Conservation (phyloP, 2,113 vertebrate species). For the Chionis minor region DNA sequence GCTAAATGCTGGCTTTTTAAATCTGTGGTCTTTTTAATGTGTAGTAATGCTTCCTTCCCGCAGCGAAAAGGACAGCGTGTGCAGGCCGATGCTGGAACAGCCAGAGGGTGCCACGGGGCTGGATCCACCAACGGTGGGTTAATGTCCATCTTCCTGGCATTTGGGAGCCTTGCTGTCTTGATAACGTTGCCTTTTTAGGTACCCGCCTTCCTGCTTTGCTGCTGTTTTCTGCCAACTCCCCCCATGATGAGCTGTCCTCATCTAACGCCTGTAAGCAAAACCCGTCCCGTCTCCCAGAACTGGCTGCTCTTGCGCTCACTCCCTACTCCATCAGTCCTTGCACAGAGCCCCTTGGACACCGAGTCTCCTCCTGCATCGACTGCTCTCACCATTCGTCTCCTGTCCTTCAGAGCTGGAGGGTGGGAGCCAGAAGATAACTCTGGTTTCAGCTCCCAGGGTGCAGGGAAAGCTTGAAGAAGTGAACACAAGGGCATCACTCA, state of each 20-base stretch:
- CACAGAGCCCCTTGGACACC: accelerated
- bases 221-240: not conserved
- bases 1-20: not conserved
- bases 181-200: not conserved
- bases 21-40: no score
- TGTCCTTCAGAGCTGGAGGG: not conserved
- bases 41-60: accelerated
- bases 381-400: accelerated
- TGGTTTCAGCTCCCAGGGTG: not conserved
- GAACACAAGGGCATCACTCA: accelerated
- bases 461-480: not conserved
- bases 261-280: not conserved
- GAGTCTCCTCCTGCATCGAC: not conserved
- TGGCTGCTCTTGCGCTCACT: accelerated
- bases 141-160: accelerated
- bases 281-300: accelerated
- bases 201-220: not conserved
- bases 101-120: accelerated
- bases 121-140: accelerated
- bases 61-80: not conserved
- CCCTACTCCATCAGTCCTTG: accelerated
- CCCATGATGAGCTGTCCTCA: not conserved
- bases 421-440: not conserved
- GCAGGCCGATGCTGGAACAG: accelerated
- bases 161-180: not conserved